Percentiles rank a stretch among this genome's conserved stretches.
Conservation (phyloP, 2,888 invertebrate species). For the Marasmarcha lunaedactyla region DNA sequence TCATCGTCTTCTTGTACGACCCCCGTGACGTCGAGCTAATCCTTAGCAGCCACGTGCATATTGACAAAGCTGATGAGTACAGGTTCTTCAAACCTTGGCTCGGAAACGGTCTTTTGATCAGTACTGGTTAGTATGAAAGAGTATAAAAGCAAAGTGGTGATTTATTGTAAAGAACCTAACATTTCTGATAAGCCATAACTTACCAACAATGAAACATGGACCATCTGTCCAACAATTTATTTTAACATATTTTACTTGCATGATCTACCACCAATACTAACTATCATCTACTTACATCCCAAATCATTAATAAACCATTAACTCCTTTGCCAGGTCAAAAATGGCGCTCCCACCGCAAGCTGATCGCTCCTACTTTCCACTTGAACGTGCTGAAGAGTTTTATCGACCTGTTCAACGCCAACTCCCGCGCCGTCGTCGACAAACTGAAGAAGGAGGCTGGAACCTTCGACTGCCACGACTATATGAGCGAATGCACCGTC, state of each 20-base stretch:
- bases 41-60: slow-evolving; percentile 82
- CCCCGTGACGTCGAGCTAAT: slow-evolving; percentile 84
- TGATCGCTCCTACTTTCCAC: slow-evolving; percentile 90
- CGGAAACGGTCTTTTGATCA: slow-evolving; percentile 84
- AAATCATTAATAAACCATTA: no score
- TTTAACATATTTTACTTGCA: no score
- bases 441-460: slow-evolving; percentile 78
- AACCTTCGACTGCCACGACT: slow-evolving; percentile 83
- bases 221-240: no score
- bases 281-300: no score
- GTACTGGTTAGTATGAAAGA: slow-evolving; percentile 70
- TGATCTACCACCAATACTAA: no score
- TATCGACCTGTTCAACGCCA: slow-evolving; percentile 86
- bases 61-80: slow-evolving; percentile 85
- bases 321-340: slow-evolving; percentile 75
- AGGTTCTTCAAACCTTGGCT: slow-evolving; percentile 87
- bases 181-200: no score
- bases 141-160: background rate
- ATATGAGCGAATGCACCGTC: slow-evolving; percentile 87
- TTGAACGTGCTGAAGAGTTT: slow-evolving; percentile 88
- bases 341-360: slow-evolving; percentile 87
- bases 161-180: background rate
- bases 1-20: slow-evolving; percentile 79
- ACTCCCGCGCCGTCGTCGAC: slow-evolving; percentile 80
- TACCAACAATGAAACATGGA: no score